Conservation (phyloP, 2,113 vertebrate genomes). For the Actenoides hombroni region DNA sequence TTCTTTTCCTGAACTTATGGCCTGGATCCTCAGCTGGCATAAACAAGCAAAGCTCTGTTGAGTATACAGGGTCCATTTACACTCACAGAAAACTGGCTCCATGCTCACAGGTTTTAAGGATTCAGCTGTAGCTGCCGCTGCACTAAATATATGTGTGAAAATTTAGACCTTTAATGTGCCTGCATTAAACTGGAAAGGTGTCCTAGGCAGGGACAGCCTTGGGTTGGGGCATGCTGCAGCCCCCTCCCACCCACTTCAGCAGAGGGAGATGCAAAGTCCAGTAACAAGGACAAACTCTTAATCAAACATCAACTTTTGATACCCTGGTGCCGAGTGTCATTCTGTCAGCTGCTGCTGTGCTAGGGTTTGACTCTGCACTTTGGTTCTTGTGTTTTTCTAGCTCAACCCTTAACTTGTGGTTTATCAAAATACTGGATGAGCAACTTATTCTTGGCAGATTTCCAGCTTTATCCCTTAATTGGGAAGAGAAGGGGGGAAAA, state of each 20-base stretch:
- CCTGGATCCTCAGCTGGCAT: neutral
- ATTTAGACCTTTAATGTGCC: neutral
- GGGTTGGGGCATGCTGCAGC: neutral
- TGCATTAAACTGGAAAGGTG: neutral
- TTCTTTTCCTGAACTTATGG: neutral
- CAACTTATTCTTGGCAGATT: neutral
- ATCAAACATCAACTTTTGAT: too few relatives aligned
- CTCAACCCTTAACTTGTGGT: neutral
- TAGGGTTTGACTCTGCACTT: neutral
- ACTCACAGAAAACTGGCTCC: neutral
- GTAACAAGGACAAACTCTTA: neutral
- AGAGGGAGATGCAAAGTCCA: neutral
- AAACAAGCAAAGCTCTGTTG: neutral
- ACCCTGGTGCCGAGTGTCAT: neutral
- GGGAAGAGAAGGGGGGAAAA: neutral
- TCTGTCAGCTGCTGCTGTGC: neutral
- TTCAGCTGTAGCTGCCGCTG: neutral
- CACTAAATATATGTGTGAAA: neutral
- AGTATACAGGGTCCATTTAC: fast-evolving
- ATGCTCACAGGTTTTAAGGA: neutral
- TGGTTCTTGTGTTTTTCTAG: neutral
- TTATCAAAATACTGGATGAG: neutral
- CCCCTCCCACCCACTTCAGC: neutral
- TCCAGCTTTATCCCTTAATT: neutral
- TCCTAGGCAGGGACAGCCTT: neutral